Base-by-base conservation (phyloP, 2,888 invertebrate genomes). In the Heteromyza rotundicornis region DNA sequence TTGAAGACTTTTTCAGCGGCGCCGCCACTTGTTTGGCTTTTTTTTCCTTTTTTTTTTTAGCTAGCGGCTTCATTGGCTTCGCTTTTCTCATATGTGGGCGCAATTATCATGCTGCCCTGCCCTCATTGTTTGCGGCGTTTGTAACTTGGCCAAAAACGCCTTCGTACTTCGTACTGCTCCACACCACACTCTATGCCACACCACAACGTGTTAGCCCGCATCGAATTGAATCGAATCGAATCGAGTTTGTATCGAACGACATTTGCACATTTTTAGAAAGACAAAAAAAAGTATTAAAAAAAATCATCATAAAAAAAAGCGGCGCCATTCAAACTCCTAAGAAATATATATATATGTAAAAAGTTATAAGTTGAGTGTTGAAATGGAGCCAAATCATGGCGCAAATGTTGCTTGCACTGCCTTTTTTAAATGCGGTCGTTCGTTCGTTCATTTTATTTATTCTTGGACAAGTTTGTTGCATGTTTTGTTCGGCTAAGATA, bases 71-170 rank as follows among this genome's bases (percentile, higher is more conserved):
- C 10, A 27, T 7, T 27, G 27, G 27, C 27, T 7, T 27, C 7
- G 27, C 27, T 27, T 27, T 27, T 27, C 40, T 7, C 40, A 10
- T 47, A 23, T 49, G 59, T 56, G 56, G 56, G 60, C 60, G 56
- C 56, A 52, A 60, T 60, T 60, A 60, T 60, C 56, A 52, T 47
- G 51, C 56, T 60, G 56, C 56, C 60, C 60, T 56, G 60, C 60
- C 60, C 56, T 60, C 56, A 60, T 60, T 60, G 60, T 52, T 53
- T 55, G 47, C 56, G 60, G 60, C 51, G 32, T 36, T 55, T 51
- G 16, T 51, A 22, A 32, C 24, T 20, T n/a, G 53, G 32, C 47
- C 27, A 40, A 24, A 20, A 47, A 60, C 60, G 60, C 60, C 60
- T 60, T 56, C 56, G 32, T 23, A 24, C 24, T n/a, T n/a, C n/a